A percentile compares a stretch with the other conserved stretches of the same genome.
phyloP scores from a whole-genome alignment of 2,797 vertebrate genomes.

The Syngnathus rostellatus region DNA sequence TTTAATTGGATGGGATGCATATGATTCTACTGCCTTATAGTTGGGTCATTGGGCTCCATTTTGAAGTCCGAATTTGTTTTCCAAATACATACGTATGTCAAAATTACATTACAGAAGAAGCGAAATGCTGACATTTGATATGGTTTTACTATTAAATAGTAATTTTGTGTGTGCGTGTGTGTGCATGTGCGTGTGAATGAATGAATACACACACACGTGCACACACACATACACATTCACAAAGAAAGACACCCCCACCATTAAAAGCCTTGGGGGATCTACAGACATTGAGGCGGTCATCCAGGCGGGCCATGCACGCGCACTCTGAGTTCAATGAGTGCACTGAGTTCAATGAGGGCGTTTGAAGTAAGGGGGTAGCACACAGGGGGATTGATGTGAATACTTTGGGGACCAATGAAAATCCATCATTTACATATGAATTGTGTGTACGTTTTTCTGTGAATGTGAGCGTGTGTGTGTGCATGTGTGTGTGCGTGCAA shows the following conservation, averaged over 20 bases:
- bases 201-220: not conserved
- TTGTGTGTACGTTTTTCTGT: too few relatives aligned
- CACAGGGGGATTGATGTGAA: slow-evolving; percentile 13
- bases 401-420: slow-evolving; percentile 18
- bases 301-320: slow-evolving; percentile 29
- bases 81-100: not conserved
- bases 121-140: not conserved
- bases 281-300: slow-evolving; percentile 39
- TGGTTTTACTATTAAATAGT: not conserved
- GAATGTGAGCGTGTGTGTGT: too few relatives aligned
- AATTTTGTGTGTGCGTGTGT: not conserved
- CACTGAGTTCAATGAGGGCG: slow-evolving; percentile 43
- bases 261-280: slow-evolving; percentile 26
- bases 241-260: slow-evolving; percentile 9
- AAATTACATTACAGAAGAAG: not conserved
- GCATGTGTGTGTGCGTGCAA: slow-evolving; percentile 3
- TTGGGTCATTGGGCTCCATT: not conserved
- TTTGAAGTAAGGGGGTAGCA: slow-evolving; percentile 28
- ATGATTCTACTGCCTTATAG: not conserved
- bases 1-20: not conserved
- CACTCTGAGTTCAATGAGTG: slow-evolving; percentile 42
- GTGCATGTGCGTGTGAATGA: not conserved
- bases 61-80: not conserved
- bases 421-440: too few relatives aligned
- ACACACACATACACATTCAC: slow-evolving; percentile 10